Conservation (phyloP, 2,888 invertebrate species). For the Eremobia ochroleuca region DNA sequence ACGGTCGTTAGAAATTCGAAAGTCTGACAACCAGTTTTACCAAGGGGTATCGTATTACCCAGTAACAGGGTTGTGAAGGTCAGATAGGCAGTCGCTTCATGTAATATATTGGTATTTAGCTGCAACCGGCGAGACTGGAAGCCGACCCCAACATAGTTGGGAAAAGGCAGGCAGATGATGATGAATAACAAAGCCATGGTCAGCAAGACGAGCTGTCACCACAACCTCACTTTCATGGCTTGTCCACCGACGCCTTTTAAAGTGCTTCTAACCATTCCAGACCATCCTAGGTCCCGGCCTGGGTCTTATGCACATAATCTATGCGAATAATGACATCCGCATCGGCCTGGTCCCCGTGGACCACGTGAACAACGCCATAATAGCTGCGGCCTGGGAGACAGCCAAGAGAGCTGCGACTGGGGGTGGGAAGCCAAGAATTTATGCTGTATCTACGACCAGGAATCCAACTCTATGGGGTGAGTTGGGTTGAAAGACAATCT, state of each 20-base stretch:
- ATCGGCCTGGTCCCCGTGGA: slow-evolving; percentile 63
- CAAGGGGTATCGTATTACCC: too few relatives aligned
- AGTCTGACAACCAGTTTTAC: background rate
- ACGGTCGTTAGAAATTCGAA: background rate
- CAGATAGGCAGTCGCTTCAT: background rate
- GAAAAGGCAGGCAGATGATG: background rate
- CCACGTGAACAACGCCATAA: slow-evolving; percentile 66
- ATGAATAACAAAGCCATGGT: background rate
- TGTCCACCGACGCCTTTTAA: background rate
- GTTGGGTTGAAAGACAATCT: background rate
- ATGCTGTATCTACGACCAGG: slow-evolving; percentile 45
- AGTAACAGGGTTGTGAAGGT: background rate
- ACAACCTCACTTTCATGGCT: background rate
- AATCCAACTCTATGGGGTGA: slow-evolving; percentile 52
- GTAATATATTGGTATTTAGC: too few relatives aligned
- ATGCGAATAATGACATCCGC: background rate
- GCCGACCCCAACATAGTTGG: too few relatives aligned
- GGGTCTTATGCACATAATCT: slow-evolving; percentile 53
- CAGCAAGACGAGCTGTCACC: background rate
- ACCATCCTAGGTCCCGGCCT: slow-evolving; percentile 41
- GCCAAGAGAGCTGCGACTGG: slow-evolving; percentile 23
- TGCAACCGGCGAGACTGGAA: too few relatives aligned
- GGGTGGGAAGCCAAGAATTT: slow-evolving; percentile 50
- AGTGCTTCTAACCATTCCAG: slow-evolving; percentile 42
- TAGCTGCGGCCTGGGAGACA: slow-evolving; percentile 59